phyloP scores from a whole-genome alignment of 2,797 vertebrate genomes.

The Eleutherodactylus coqui region DNA sequence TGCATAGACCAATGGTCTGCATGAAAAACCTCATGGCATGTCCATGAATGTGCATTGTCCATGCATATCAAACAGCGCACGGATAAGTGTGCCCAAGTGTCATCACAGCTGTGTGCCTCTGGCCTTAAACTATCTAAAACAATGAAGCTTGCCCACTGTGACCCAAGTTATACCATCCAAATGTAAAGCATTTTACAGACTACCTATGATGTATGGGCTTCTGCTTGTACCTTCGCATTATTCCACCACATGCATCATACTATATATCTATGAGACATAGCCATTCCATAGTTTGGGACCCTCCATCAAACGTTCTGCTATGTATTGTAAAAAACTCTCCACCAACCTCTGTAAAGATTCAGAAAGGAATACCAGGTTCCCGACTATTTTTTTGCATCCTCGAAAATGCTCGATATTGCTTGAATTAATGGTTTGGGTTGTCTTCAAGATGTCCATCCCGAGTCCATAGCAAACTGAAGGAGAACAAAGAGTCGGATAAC shows the following conservation, averaged over 20 bases:
- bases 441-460: slow-evolving; percentile 85
- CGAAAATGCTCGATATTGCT: slow-evolving; percentile 86
- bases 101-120: too few species aligned
- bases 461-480: slow-evolving; percentile 88
- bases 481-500: not conserved
- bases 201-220: not conserved
- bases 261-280: not conserved
- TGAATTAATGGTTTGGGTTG: slow-evolving; percentile 79
- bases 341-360: slow-evolving; percentile 88
- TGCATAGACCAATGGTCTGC: too few species aligned
- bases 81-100: too few species aligned
- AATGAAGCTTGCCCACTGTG: not conserved
- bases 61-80: too few species aligned
- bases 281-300: not conserved
- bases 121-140: too few species aligned
- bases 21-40: too few species aligned
- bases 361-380: slow-evolving; percentile 88
- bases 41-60: too few species aligned
- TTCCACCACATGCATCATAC: too few species aligned
- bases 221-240: too few species aligned
- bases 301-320: not conserved
- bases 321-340: not conserved
- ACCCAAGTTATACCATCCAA: not conserved
- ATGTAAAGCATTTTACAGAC: not conserved
- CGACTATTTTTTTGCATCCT: slow-evolving; percentile 91